Conservation (phyloP, 2,888 invertebrate genomes). For the Troides helena region DNA sequence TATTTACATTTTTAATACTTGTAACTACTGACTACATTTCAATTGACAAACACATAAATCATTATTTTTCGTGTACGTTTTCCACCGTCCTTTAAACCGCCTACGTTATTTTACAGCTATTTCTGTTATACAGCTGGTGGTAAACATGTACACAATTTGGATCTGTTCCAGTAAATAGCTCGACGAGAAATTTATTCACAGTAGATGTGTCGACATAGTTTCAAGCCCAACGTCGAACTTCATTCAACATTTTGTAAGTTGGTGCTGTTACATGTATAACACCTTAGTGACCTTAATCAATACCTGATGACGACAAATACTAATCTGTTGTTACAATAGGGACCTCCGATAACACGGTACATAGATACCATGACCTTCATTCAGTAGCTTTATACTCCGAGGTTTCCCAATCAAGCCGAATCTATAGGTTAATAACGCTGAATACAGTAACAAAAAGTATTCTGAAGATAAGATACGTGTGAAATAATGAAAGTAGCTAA, state of each 20-base stretch:
- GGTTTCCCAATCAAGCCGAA: background rate
- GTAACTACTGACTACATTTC: background rate
- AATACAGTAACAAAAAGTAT: background rate
- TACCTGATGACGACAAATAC: background rate
- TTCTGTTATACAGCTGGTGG: conserved; percentile 52
- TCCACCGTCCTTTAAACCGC: conserved; percentile 37
- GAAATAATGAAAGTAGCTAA: background rate
- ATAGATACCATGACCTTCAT: too few relatives aligned
- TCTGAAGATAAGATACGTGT: background rate
- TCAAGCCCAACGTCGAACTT: conserved; percentile 29
- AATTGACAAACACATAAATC: conserved; percentile 7
- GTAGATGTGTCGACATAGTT: conserved; percentile 34
- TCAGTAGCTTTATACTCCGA: background rate
- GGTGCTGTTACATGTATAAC: background rate
- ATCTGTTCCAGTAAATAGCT: conserved; percentile 59
- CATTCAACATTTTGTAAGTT: conserved; percentile 24
- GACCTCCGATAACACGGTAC: too few relatives aligned
- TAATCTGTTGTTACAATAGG: background rate
- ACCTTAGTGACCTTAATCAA: background rate
- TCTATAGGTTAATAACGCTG: background rate
- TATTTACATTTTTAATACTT: background rate
- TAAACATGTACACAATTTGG: conserved; percentile 62
- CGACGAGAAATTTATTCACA: conserved; percentile 33
- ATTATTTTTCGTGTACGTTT: conserved; percentile 31
- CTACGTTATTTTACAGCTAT: conserved; percentile 51